These are phyloP conservation scores for Acrossocheilus wenchowensis DNA, from an alignment of 2,797 vertebrate genomes.

Conservation along the genomic window DNA sequence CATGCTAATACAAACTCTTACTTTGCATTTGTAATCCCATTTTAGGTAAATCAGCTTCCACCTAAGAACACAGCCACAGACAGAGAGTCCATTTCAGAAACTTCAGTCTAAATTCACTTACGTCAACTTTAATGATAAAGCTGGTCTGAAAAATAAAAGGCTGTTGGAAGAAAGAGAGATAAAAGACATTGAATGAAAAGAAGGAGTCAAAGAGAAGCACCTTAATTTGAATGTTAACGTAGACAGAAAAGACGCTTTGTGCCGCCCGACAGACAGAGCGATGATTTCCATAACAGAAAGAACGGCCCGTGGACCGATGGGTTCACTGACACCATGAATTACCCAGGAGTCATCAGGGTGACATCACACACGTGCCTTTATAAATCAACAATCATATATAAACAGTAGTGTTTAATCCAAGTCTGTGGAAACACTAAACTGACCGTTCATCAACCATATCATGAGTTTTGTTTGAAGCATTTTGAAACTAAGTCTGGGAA, in stretches of 20 bases:
- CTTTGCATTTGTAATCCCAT: not conserved
- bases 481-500: not conserved
- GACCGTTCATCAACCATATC: not conserved
- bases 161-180: not conserved
- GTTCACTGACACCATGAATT: not conserved
- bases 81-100: not conserved
- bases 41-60: not conserved
- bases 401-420: not conserved
- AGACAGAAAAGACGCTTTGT: constrained; percentile 26
- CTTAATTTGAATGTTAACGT: constrained; percentile 33
- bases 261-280: not conserved
- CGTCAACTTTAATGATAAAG: not conserved
- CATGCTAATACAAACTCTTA: too few relatives aligned
- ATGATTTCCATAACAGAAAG: constrained; percentile 13
- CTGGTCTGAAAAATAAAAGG: not conserved
- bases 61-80: not conserved
- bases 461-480: not conserved
- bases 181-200: not conserved
- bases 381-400: not conserved
- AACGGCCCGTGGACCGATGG: not conserved
- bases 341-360: not conserved
- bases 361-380: not conserved
- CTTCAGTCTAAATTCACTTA: not conserved
- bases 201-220: not conserved
- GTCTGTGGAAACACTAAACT: not conserved